Evolutionary conservation across 2,888 invertebrate species (phyloP), one percentile per base, ranked within the genome.

Genomic region (Drosophila leonis): DNA sequence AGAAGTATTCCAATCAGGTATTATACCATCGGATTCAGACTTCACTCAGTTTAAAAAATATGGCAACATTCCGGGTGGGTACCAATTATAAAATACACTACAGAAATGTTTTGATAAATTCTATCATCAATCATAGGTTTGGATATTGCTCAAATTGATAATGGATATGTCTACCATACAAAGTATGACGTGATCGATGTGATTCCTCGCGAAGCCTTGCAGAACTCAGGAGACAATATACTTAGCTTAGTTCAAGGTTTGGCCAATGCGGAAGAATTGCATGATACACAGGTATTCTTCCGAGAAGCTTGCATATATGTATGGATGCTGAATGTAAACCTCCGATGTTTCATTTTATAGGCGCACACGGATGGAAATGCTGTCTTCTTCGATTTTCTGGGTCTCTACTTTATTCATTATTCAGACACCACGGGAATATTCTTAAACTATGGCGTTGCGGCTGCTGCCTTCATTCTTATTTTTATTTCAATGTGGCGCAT

Each of bases 81-180:
- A 35, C 2, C 6, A 1, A 0, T 13, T 9, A 20, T 24, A 9
- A 37, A 10, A 4, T 6, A 2, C 13, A n/a, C 18, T n/a, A 18
- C 8, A 18, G 4, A 31, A 27, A 15, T n/a, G 0, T 18, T 18
- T 3, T 4, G 1, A 9, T 2, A 1, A 8, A 8, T 15, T n/a
- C 2, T 0, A 2, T 24, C 2, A 52, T 24, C 9, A 13, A 10
- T 20, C 13, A 2, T 94, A 82, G 97, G 97, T 20, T 91, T 97
- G 41, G 97, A 97, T 92, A 94, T 97, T 80, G 97, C 96, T 0
- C 96, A 96, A 90, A 93, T 94, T 6, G 94, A 95, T 56, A 96
- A 96, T 93, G 97, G 96, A 0, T 95, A 95, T 88, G 95, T 96
- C 20, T 97, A 97, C 92, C 97, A 97, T 92, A 97, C 97, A 0